Conservation (phyloP, 2,797 vertebrate species). For the Anguilla marmorata region DNA sequence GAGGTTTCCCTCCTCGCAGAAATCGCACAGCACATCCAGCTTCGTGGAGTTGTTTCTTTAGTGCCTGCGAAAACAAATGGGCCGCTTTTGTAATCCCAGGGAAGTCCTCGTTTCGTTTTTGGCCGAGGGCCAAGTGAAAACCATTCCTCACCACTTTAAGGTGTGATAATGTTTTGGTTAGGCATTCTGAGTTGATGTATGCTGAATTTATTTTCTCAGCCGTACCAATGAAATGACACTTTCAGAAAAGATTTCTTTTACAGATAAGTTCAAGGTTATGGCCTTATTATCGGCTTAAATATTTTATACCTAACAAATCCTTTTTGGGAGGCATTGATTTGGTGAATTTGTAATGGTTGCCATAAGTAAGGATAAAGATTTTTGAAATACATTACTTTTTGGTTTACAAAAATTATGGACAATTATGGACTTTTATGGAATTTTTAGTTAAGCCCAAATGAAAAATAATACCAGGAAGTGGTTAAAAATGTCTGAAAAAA, state of each 20-base stretch:
- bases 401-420: not conserved
- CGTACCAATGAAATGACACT: slow-evolving; percentile 36
- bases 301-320: not conserved
- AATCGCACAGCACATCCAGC: slow-evolving; percentile 2
- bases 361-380: not conserved
- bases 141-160: not conserved
- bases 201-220: slow-evolving; percentile 32
- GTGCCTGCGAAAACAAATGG: slow-evolving; percentile 12
- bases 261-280: not conserved
- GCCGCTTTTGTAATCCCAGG: not conserved
- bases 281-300: not conserved
- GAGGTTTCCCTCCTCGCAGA: not conserved
- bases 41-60: slow-evolving; percentile 10
- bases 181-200: slow-evolving; percentile 41
- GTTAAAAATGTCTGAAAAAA: too few species aligned
- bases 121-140: not conserved
- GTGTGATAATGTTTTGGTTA: slow-evolving; percentile 16
- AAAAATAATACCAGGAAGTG: not conserved
- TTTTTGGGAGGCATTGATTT: not conserved
- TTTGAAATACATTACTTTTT: not conserved
- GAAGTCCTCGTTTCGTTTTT: not conserved
- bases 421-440: not conserved
- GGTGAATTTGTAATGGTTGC: not conserved
- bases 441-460: not conserved
- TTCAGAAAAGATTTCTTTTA: slow-evolving; percentile 9